These are phyloP conservation scores for Chelonoidis abingdonii DNA, from an alignment of 2,113 vertebrate genomes.

Conservation along the genomic window DNA sequence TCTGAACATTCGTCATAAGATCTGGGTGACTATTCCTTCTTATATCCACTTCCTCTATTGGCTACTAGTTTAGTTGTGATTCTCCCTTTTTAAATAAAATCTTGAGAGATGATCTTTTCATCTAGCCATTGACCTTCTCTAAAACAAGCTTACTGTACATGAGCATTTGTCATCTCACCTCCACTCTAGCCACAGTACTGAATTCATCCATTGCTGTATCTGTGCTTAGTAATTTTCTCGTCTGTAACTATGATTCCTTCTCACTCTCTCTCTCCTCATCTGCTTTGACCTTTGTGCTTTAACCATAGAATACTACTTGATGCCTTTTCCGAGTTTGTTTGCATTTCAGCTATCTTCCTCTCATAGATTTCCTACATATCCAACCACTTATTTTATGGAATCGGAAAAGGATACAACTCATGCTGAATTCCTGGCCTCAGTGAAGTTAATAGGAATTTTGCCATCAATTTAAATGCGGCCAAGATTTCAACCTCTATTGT, in stretches of 20 bases:
- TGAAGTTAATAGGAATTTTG: not conserved
- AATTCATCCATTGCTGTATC: not conserved
- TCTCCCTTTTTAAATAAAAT: not conserved
- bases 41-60: not conserved
- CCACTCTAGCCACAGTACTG: not conserved
- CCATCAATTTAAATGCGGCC: not conserved
- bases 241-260: not conserved
- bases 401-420: rapidly evolving
- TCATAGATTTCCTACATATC: not conserved
- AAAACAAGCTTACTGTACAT: not conserved
- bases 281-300: not conserved
- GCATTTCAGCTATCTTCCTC: not conserved
- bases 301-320: not conserved
- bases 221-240: not conserved
- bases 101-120: not conserved
- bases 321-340: not conserved
- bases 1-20: not conserved
- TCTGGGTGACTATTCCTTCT: not conserved
- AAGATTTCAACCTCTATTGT: not conserved
- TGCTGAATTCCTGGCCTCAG: rapidly evolving
- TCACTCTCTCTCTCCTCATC: not conserved
- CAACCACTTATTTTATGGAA: not conserved
- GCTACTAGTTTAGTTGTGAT: not conserved
- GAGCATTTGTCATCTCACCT: not conserved
- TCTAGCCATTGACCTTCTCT: not conserved